These are phyloP conservation scores for Dasyprocta punctata DNA, from an alignment of 2,113 vertebrate genomes.

Conservation along the genomic window DNA sequence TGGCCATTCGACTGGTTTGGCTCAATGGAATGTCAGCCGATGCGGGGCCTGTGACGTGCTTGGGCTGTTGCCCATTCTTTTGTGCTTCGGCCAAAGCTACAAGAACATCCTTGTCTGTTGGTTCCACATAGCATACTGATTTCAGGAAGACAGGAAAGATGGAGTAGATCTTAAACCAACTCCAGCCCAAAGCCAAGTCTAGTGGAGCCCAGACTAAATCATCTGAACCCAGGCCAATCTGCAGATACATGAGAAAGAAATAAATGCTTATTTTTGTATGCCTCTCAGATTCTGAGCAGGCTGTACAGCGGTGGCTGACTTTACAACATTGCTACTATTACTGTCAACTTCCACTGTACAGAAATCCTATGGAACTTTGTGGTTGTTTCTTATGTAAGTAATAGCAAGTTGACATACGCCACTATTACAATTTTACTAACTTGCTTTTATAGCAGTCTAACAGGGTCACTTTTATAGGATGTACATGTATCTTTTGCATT, in stretches of 20 bases:
- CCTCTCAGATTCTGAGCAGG: neutral
- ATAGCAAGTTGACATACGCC: neutral
- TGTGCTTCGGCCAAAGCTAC: neutral
- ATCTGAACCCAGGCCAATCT: neutral
- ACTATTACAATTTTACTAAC: neutral
- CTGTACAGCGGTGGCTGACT: neutral
- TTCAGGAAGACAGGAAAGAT: neutral
- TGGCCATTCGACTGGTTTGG: conserved; percentile 16
- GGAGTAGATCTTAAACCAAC: neutral
- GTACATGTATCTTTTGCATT: neutral
- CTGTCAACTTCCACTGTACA: neutral
- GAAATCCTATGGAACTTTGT: neutral
- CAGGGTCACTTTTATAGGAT: neutral
- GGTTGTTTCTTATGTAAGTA: neutral
- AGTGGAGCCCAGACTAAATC: neutral
- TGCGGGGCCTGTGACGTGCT: neutral
- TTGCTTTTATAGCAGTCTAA: neutral
- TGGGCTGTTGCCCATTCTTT: neutral
- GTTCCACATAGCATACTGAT: neutral
- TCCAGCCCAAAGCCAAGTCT: neutral
- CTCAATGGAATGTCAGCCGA: neutral
- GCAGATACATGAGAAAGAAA: neutral
- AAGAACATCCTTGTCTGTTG: neutral
- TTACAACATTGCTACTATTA: neutral
- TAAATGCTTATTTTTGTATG: neutral